Conservation (phyloP, 2,113 vertebrate genomes). For the Irena cyanogastra region DNA sequence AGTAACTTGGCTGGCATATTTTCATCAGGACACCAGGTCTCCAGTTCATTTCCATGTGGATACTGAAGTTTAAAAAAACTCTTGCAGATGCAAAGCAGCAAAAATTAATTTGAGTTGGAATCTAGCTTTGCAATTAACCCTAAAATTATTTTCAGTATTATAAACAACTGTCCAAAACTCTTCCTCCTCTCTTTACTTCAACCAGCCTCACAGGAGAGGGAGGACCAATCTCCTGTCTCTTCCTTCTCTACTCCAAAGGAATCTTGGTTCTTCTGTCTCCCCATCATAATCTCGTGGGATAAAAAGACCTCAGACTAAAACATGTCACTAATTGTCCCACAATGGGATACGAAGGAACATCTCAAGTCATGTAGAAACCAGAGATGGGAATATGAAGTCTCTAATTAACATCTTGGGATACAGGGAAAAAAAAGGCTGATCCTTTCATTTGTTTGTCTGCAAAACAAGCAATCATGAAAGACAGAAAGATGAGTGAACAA, state of each 20-base stretch:
- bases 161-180: neutral
- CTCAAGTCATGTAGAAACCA: neutral
- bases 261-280: neutral
- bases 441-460: neutral
- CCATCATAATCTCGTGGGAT: neutral
- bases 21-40: neutral
- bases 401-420: neutral
- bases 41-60: neutral
- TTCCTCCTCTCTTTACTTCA: neutral
- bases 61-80: neutral
- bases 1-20: neutral
- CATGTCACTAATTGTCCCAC: neutral
- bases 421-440: neutral
- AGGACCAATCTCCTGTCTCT: neutral
- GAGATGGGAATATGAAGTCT: neutral
- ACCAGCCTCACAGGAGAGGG: neutral
- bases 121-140: neutral
- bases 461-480: neutral
- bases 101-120: neutral
- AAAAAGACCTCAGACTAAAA: neutral
- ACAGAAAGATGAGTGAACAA: neutral
- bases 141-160: neutral
- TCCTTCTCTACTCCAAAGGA: neutral
- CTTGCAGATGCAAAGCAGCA: neutral
- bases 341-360: neutral